Percentiles rank a stretch among this genome's conserved stretches.
Conservation (phyloP, 2,113 vertebrate species). For the Phycodurus eques region DNA sequence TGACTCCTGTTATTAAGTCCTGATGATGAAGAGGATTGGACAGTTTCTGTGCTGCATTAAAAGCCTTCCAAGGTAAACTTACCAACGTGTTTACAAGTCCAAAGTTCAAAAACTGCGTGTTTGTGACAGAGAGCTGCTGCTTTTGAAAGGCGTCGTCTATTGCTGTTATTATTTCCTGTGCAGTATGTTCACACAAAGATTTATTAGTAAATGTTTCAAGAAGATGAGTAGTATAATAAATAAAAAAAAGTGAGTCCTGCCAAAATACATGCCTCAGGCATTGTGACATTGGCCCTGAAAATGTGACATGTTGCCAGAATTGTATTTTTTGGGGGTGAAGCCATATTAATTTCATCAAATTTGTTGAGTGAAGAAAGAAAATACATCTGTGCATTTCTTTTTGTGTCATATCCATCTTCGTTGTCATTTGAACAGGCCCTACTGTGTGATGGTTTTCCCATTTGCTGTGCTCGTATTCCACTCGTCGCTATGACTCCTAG, state of each 20-base stretch:
- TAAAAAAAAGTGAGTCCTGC: background rate
- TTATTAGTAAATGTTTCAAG: background rate
- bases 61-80: constrained; percentile 28
- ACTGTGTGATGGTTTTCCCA: background rate
- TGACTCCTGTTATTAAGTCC: constrained; percentile 17
- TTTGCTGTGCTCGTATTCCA: background rate
- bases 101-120: background rate
- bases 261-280: background rate
- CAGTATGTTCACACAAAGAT: background rate
- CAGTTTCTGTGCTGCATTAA: constrained; percentile 18
- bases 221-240: background rate
- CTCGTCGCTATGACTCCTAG: background rate
- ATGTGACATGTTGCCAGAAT: background rate
- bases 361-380: background rate
- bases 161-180: background rate
- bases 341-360: background rate
- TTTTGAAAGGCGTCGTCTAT: constrained; percentile 5
- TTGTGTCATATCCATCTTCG: background rate
- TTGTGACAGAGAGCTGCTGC: background rate
- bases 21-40: constrained; percentile 11
- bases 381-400: background rate
- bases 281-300: background rate
- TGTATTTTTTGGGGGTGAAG: background rate
- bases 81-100: background rate
- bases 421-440: background rate